Percentiles rank a stretch among this genome's conserved stretches.
These are phyloP conservation scores for Apis florea DNA, from an alignment of 1,140 invertebrate genomes.

Conservation along the genomic window DNA sequence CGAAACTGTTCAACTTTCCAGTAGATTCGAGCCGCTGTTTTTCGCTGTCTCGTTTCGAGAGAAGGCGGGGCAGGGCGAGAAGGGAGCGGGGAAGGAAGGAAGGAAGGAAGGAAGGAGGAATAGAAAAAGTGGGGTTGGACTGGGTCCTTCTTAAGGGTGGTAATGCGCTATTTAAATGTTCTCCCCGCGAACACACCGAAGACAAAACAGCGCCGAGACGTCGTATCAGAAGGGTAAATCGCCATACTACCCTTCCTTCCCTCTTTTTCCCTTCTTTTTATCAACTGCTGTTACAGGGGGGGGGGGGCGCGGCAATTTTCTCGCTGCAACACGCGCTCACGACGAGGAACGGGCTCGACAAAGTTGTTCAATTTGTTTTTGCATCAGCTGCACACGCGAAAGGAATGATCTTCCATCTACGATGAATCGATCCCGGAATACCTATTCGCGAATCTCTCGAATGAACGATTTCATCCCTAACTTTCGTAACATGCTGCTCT, in stretches of 20 bases:
- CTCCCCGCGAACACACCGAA: conserved; percentile 17
- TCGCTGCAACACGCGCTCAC: neutral
- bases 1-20: conserved; percentile 41
- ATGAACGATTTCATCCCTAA: too few species aligned
- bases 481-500: too few species aligned
- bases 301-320: conserved; percentile 46
- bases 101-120: neutral
- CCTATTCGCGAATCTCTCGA: too few species aligned
- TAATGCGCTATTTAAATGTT: conserved; percentile 67
- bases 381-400: conserved; percentile 2
- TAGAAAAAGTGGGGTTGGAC: conserved; percentile 1
- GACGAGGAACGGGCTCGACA: neutral
- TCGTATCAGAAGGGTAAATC: conserved; percentile 39
- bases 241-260: neutral
- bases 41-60: conserved; percentile 23
- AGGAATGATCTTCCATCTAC: too few species aligned
- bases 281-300: conserved; percentile 7
- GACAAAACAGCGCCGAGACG: conserved; percentile 31
- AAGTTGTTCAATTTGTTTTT: conserved; percentile 42
- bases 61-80: neutral
- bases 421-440: neutral
- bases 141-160: conserved; percentile 53
- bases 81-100: neutral
- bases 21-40: conserved; percentile 55
- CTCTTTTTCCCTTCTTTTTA: neutral